These are phyloP conservation scores for Plebejus anna DNA, from an alignment of 2,888 invertebrate species.

Conservation along the genomic window DNA sequence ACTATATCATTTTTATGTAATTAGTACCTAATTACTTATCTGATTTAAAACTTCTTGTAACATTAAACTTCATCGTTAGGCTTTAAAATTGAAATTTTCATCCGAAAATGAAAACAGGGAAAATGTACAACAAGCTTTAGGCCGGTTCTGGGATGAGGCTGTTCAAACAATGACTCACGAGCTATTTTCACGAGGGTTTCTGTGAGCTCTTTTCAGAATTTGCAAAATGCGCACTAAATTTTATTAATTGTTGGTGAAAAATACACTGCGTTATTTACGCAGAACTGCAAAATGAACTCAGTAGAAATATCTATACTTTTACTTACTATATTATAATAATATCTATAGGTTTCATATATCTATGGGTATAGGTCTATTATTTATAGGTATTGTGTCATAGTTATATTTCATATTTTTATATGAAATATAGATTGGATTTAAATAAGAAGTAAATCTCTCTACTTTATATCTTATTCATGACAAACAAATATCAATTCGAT, in stretches of 20 bases:
- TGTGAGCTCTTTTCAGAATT: conserved; percentile 22
- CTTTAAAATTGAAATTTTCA: background rate
- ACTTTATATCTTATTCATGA: background rate
- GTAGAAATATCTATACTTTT: too few species aligned
- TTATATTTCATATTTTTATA: too few species aligned
- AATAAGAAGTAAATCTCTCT: background rate
- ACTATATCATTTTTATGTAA: too few species aligned
- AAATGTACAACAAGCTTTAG: conserved; percentile 15
- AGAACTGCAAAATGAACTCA: background rate
- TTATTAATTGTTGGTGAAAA: background rate
- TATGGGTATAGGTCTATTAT: too few species aligned
- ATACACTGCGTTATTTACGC: background rate
- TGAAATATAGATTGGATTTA: background rate
- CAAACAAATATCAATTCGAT: background rate
- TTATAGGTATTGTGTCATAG: too few species aligned
- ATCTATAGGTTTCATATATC: too few species aligned
- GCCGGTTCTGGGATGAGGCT: conserved; percentile 10
- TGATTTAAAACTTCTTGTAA: background rate
- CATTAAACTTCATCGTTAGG: background rate
- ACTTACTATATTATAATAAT: too few species aligned
- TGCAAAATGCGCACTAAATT: background rate
- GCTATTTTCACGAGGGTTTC: conserved; percentile 30
- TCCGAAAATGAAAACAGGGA: background rate
- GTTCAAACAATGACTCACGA: conserved; percentile 29
- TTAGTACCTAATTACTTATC: too few species aligned